phyloP scores from a whole-genome alignment of 2,113 vertebrate genomes.

The Cyanoramphus novaezelandiae region DNA sequence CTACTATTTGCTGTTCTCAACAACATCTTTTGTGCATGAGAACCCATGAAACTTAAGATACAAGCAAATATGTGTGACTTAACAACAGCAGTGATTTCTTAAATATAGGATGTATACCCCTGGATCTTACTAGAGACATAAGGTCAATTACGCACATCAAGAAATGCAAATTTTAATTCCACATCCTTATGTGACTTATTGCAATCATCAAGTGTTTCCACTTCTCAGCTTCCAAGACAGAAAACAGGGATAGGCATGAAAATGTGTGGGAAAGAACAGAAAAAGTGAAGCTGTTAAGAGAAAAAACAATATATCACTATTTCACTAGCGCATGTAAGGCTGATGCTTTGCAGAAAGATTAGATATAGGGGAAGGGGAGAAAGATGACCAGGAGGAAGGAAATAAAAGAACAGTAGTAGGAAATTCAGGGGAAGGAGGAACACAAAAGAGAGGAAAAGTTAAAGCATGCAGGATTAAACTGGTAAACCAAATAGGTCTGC shows the following conservation, averaged over 20 bases:
- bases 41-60: neutral
- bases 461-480: neutral
- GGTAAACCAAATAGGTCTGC: neutral
- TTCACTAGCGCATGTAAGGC: neutral
- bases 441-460: neutral
- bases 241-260: neutral
- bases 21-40: neutral
- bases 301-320: neutral
- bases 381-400: neutral
- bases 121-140: neutral
- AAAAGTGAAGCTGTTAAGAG: neutral
- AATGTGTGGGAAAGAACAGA: neutral
- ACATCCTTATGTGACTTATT: neutral
- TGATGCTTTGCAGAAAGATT: neutral
- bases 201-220: neutral
- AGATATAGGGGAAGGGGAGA: neutral
- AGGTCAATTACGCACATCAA: neutral
- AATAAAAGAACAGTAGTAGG: neutral
- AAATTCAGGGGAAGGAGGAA: neutral
- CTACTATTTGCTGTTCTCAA: neutral
- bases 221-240: neutral
- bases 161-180: neutral
- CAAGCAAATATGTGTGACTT: neutral
- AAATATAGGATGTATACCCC: neutral
- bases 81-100: neutral